Conservation (phyloP, 2,113 vertebrate species). For the Aptenodytes patagonicus region DNA sequence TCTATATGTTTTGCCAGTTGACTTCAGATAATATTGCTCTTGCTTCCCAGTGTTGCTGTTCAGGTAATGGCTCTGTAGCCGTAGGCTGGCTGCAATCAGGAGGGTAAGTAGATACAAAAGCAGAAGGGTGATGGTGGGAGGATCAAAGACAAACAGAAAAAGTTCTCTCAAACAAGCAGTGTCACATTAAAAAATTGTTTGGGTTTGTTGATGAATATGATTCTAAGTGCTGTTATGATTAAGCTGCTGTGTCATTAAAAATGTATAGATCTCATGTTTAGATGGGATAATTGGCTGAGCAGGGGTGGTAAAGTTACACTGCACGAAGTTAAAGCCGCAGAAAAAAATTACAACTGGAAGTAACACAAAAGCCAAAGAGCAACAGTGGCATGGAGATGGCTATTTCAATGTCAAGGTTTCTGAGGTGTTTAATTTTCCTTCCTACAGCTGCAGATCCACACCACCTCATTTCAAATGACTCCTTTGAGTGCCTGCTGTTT, state of each 20-base stretch:
- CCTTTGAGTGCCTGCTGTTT: neutral
- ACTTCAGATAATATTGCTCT: neutral
- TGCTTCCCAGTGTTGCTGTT: neutral
- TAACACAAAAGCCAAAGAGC: neutral
- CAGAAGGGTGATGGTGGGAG: neutral
- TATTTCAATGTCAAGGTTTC: neutral
- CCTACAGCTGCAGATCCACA: neutral
- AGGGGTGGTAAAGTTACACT: neutral
- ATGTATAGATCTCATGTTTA: neutral
- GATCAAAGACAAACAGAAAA: neutral
- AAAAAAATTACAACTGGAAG: neutral
- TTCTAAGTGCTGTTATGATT: neutral
- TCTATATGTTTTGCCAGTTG: neutral
- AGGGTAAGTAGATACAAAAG: neutral
- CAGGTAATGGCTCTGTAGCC: neutral
- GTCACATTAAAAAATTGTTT: neutral
- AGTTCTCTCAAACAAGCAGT: neutral
- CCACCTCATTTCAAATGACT: neutral
- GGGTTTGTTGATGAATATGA: neutral
- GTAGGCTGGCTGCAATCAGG: neutral
- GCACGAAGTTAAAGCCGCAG: neutral
- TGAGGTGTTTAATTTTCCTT: neutral
- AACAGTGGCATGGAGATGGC: neutral
- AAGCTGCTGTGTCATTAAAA: neutral
- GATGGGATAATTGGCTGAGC: neutral